Percentiles rank a stretch among this genome's conserved stretches.
Conservation (phyloP, 1,140 invertebrate species). For the Centruroides vittatus region DNA sequence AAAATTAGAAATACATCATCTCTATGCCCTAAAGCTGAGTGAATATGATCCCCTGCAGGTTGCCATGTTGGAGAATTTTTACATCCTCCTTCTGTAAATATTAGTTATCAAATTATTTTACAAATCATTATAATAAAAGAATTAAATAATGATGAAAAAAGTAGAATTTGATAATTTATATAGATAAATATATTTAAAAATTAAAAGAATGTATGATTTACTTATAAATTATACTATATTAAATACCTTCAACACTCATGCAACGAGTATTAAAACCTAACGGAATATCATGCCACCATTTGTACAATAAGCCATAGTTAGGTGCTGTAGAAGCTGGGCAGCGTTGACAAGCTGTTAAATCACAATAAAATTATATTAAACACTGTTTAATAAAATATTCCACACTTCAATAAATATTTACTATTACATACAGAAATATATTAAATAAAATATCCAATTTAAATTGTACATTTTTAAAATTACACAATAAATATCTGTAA, state of each 20-base stretch:
- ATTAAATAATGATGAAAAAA: no score
- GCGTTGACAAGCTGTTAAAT: conserved; percentile 29
- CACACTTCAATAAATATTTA: no score
- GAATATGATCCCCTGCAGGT: conserved; percentile 31
- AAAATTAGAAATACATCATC: conserved; percentile 36
- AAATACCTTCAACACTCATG: conserved; percentile 29
- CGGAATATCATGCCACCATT: conserved; percentile 40
- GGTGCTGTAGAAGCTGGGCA: conserved; percentile 40
- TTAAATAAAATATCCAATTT: no score
- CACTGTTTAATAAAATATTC: no score
- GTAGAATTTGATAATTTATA: no score
- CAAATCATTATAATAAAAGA: no score
- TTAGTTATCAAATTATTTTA: no score
- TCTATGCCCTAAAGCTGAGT: conserved; percentile 30
- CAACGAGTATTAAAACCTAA: conserved; percentile 34
- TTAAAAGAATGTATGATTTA: neutral
- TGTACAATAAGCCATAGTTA: conserved; percentile 35
- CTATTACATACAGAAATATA: no score
- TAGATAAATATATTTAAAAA: no score
- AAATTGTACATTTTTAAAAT: no score
- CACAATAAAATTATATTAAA: no score
- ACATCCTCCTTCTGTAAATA: neutral
- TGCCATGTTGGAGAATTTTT: conserved; percentile 28
- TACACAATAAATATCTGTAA: no score
- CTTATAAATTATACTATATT: neutral